Base-by-base conservation (phyloP, 2,888 invertebrate genomes). In the Notodonta dromedarius region DNA sequence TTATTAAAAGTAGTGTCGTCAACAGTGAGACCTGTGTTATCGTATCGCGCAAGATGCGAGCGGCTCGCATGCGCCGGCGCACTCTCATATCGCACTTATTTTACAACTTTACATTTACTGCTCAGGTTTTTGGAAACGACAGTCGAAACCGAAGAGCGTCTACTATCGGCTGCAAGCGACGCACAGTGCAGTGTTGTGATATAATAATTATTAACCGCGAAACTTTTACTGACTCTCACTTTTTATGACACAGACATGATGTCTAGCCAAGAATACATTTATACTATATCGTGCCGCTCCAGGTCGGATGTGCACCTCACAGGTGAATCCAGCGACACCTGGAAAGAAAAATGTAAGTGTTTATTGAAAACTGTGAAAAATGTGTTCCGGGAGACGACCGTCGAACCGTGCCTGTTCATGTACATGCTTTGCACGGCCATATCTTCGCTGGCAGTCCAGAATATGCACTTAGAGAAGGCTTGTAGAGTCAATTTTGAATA, bases 371-470 rank as follows among this genome's bases (percentile, higher is more conserved):
- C 79, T 51, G 70, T 95, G 14, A 89, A 86, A 70, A 74, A 76
- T 71, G 77, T 87, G 62, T 78, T 89, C 46, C 79, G 80, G 3
- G 93, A 93, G 75, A 91, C 89, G 2, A 95, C 96, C 0, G 95
- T 96, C 2, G 96, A 96, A 74, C 96, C 96, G 11, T 95, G 96
- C 73, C 82, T 96, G 67, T 94, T 95, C 66, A 90, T 94, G 67
- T 96, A 95, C 79, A 95, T 96, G 79, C 87, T 96, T 82, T 95
- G 96, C 65, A 95, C 94, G 55, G 94, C 95, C 2, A 82, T 95
- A 35, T 96, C 97, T 0, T 95, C 96, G 51, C 80, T 95, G 39
- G 94, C 95, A 0, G 90, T 95, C 11, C 89, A 91, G 67, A 94
- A 94, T 65, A 90, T 95, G 86, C 94, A 95, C 74, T 89, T 94